Percentiles rank a stretch among this genome's conserved stretches.
Conservation (phyloP, 2,113 vertebrate species). For the Rhipidura dahli region DNA sequence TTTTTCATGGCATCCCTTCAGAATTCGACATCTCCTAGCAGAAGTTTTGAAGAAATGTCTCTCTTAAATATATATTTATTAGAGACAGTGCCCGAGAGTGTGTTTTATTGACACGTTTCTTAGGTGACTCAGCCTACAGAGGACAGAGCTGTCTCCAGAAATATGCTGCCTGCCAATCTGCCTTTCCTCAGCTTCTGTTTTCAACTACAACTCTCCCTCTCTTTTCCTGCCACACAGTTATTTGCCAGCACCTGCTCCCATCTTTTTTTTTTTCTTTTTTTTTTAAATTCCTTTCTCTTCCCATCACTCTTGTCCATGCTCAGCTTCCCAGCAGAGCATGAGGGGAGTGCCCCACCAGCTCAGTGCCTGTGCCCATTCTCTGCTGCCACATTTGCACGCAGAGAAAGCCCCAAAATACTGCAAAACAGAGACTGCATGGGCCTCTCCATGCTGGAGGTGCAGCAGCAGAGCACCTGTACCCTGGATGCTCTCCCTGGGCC, state of each 20-base stretch:
- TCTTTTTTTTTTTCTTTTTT: not conserved
- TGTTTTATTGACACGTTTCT: constrained; percentile 45
- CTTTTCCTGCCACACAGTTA: not conserved
- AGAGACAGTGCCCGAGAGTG: not conserved
- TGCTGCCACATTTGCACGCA: not conserved
- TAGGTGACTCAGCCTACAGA: constrained; percentile 18
- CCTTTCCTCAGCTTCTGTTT: constrained; percentile 48
- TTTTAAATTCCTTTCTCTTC: not conserved
- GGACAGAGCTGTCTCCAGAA: constrained; percentile 53
- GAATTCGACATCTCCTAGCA: constrained; percentile 22
- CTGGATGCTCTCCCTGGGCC: not conserved
- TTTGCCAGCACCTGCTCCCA: not conserved
- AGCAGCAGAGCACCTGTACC: not conserved
- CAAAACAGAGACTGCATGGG: not conserved
- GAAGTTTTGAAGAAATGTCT: constrained; percentile 53
- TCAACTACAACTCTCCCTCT: constrained; percentile 7
- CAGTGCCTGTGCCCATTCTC: not conserved
- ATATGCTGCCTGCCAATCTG: constrained; percentile 55
- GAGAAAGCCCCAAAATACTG: not conserved
- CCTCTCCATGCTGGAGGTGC: not conserved
- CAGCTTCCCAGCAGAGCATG: not conserved
- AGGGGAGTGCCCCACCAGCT: not conserved
- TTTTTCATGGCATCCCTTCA: constrained; percentile 50
- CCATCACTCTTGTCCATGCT: not conserved
- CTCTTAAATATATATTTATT: constrained; percentile 61